phyloP scores from a whole-genome alignment of 2,113 vertebrate species.

The Sigmodon hispidus region DNA sequence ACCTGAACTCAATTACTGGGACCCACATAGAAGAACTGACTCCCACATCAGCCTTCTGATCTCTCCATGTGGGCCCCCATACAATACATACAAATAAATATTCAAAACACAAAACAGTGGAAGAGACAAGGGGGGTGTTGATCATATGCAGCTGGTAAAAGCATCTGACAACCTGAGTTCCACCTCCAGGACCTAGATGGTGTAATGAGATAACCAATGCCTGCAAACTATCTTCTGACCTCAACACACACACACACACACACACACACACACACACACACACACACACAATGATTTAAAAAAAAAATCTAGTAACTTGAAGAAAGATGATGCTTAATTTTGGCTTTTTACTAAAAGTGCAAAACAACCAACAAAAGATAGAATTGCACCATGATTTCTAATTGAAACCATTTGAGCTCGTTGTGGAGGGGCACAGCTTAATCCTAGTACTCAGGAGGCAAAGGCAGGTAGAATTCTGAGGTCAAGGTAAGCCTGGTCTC shows the following conservation, averaged over 20 bases:
- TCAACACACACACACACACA: neutral
- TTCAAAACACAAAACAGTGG: neutral
- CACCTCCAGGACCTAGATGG: neutral
- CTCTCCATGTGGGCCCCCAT: neutral
- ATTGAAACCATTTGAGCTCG: constrained; percentile 38
- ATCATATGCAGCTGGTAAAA: neutral
- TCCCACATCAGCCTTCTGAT: neutral
- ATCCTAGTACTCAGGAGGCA: neutral
- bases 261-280: neutral
- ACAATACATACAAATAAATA: neutral
- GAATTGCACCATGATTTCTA: constrained; percentile 58
- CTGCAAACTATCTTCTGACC: neutral
- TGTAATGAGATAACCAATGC: neutral
- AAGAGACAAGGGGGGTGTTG: neutral
- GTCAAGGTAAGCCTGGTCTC: neutral
- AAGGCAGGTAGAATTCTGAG: neutral
- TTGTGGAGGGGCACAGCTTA: neutral
- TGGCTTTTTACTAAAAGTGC: constrained; percentile 17
- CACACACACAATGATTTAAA: neutral
- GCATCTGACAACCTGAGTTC: neutral
- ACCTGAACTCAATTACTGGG: neutral
- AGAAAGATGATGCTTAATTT: neutral
- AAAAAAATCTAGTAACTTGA: neutral
- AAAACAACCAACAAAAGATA: constrained; percentile 46
- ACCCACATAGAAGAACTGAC: neutral